These are phyloP conservation scores for Malthinus seriepunctatus DNA, from an alignment of 2,888 invertebrate genomes.

Conservation along the genomic window DNA sequence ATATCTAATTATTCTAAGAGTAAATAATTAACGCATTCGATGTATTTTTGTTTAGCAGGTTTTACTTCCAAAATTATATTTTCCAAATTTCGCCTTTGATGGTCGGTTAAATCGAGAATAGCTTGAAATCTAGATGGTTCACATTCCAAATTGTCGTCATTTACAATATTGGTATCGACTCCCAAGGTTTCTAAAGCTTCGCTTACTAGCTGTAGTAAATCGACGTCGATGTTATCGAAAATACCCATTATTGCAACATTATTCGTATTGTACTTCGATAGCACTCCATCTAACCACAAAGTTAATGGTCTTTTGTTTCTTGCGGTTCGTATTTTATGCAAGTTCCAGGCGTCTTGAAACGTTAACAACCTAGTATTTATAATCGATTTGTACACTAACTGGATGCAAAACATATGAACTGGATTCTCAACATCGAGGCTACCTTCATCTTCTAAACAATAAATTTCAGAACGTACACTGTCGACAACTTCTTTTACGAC, in stretches of 20 bases:
- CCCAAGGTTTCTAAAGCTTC: conserved; percentile 1
- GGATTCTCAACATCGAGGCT: no score
- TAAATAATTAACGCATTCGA: no score
- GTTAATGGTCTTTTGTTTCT: conserved; percentile 2
- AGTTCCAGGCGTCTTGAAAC: conserved; percentile 11
- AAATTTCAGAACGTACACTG: conserved; percentile 1
- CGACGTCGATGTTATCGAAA: conserved; percentile 3
- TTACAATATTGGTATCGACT: conserved; percentile 5
- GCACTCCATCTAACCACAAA: conserved; percentile 6
- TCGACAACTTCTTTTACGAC: conserved; percentile 8
- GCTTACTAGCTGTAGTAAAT: neutral
- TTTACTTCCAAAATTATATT: no score
- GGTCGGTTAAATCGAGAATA: conserved; percentile 6
- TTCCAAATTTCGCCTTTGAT: neutral
- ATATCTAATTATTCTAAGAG: no score
- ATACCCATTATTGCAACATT: conserved; percentile 1
- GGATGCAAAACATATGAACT: conserved; percentile 8
- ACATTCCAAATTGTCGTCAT: neutral
- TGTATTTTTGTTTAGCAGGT: no score
- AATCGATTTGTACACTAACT: neutral
- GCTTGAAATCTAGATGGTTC: conserved; percentile 6
- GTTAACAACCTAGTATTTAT: conserved; percentile 6
- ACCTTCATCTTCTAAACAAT: conserved; percentile 9
- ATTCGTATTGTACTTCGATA: neutral
- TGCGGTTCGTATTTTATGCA: conserved; percentile 10